Conservation (phyloP, 2,888 invertebrate genomes). For the Laothoe populi region DNA sequence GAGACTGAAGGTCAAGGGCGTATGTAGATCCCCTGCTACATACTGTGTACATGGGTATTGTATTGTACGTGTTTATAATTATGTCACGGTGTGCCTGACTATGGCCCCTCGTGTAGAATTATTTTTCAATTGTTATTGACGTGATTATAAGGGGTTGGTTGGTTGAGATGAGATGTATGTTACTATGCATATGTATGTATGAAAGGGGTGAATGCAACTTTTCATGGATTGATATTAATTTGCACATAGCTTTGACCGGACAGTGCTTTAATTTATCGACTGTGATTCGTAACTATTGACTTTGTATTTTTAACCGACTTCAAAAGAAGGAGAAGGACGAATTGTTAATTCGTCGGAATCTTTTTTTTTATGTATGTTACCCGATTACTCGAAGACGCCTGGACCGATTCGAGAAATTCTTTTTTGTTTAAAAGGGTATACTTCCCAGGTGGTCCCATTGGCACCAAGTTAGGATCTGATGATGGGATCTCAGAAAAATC, state of each 20-base stretch:
- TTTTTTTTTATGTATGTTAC: no score
- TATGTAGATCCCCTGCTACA: slow-evolving; percentile 31
- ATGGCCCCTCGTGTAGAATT: slow-evolving; percentile 1
- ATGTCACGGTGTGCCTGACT: slow-evolving; percentile 6
- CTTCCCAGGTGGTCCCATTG: no score
- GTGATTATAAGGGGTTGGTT: slow-evolving; percentile 5
- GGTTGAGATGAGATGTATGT: slow-evolving; percentile 13
- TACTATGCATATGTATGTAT: slow-evolving; percentile 5
- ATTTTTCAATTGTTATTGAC: slow-evolving; percentile 16
- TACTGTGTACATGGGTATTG: no score
- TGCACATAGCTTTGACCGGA: neutral
- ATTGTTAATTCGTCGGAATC: no score
- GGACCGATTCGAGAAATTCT: no score
- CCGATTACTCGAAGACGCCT: no score
- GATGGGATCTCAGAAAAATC: no score
- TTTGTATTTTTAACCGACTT: neutral
- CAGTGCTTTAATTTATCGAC: neutral
- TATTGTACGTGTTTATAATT: slow-evolving; percentile 25
- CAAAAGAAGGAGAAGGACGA: no score
- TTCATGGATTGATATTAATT: slow-evolving; percentile 5
- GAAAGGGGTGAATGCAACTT: slow-evolving; percentile 5
- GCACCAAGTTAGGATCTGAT: no score
- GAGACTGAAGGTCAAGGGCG: slow-evolving; percentile 59
- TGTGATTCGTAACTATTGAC: neutral
- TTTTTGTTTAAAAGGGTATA: no score